Percentiles rank a stretch among this genome's conserved stretches.
Conservation (phyloP, 2,888 invertebrate species). For the Zygaena filipendulae region DNA sequence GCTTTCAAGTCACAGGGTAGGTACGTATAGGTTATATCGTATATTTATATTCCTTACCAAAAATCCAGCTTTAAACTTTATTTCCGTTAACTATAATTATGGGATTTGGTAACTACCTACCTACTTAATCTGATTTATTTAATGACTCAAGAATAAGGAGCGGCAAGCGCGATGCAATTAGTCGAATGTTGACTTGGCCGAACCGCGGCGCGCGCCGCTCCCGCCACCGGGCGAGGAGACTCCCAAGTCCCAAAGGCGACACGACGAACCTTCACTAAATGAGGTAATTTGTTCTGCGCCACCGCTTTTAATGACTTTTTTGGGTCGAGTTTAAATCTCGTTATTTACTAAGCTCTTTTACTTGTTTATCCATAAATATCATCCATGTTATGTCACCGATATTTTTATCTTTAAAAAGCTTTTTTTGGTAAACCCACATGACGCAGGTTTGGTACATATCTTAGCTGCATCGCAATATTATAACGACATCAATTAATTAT, state of each 20-base stretch:
- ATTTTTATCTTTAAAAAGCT: slow-evolving; percentile 17
- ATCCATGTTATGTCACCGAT: slow-evolving; percentile 24
- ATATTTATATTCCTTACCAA: too few species aligned
- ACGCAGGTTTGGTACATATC: too few species aligned
- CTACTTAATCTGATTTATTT: slow-evolving; percentile 21
- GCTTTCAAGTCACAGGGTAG: too few species aligned
- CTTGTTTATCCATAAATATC: too few species aligned
- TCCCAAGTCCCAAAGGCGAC: too few species aligned
- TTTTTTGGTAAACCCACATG: slow-evolving; percentile 18
- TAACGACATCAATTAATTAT: too few species aligned
- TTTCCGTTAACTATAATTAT: too few species aligned
- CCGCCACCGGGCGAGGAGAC: too few species aligned
- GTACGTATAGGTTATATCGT: too few species aligned
- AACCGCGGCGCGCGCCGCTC: slow-evolving; percentile 16
- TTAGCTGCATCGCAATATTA: too few species aligned
- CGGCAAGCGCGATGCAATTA: slow-evolving; percentile 26
- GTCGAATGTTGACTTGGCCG: slow-evolving; percentile 25
- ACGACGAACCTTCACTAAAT: slow-evolving; percentile 20
- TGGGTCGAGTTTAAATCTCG: slow-evolving; percentile 24
- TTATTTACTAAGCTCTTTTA: slow-evolving; percentile 23
- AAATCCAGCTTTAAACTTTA: too few species aligned
- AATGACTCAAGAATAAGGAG: slow-evolving; percentile 20
- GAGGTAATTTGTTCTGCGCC: slow-evolving; percentile 33
- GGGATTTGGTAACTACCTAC: too few species aligned
- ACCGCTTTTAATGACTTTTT: slow-evolving; percentile 31